Evolutionary conservation across 2,113 vertebrate species (phyloP).

Genomic region (Pseudolaguvia tuberculata): DNA sequence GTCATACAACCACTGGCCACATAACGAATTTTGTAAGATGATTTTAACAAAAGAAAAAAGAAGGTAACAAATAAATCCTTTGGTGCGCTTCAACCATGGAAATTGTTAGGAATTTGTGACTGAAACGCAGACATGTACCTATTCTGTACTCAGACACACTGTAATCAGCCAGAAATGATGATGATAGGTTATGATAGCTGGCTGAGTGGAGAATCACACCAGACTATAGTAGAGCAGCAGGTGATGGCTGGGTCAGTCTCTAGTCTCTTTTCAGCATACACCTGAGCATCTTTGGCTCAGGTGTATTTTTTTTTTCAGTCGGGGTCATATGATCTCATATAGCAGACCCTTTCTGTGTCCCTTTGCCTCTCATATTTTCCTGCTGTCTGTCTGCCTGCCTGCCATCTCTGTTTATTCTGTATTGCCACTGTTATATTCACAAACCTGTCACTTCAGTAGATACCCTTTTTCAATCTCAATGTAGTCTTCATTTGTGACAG

Average conservation of each 20-base stretch:
- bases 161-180: slow-evolving; percentile 35
- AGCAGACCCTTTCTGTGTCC: background rate
- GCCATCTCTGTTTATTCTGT: slow-evolving; percentile 10
- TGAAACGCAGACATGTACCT: slow-evolving; percentile 22
- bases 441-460: slow-evolving; percentile 18
- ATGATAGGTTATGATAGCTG: slow-evolving; percentile 38
- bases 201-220: slow-evolving; percentile 24
- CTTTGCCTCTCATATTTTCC: too few relatives aligned
- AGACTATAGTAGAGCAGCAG: slow-evolving; percentile 14
- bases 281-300: slow-evolving; percentile 20
- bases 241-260: slow-evolving; percentile 32
- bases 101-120: slow-evolving; percentile 21
- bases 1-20: too few relatives aligned
- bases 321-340: slow-evolving; percentile 23
- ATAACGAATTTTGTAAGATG: background rate
- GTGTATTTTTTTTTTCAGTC: too few relatives aligned
- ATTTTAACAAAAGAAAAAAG: background rate
- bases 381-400: too few relatives aligned
- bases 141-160: slow-evolving; percentile 29
- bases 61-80: slow-evolving; percentile 1
- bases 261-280: slow-evolving; percentile 6
- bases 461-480: slow-evolving; percentile 35
- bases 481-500: slow-evolving; percentile 23
- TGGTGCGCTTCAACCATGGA: background rate
- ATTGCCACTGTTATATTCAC: slow-evolving; percentile 23